A percentile compares a stretch with the other conserved stretches of the same genome.
Conservation (phyloP, 2,888 invertebrate species). For the Ecliptopera silaceata region DNA sequence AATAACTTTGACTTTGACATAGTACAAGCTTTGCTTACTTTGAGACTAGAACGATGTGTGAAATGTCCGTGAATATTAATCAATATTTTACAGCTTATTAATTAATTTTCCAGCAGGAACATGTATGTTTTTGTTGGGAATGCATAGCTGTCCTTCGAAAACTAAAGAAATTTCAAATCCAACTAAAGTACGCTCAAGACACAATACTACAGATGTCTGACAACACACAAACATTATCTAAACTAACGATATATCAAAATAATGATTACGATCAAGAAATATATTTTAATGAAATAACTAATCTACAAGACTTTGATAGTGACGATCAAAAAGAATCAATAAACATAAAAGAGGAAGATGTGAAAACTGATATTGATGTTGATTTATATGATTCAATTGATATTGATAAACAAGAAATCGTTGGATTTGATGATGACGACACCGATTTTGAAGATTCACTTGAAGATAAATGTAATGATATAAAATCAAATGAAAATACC, state of each 20-base stretch:
- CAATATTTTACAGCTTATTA: background rate
- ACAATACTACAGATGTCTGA: constrained; percentile 2
- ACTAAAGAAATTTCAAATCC: constrained; percentile 33
- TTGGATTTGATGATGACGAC: background rate
- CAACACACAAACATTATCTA: constrained; percentile 15
- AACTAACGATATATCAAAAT: constrained; percentile 17
- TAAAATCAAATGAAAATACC: background rate
- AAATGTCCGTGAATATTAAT: too few relatives aligned
- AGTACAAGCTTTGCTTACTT: too few relatives aligned
- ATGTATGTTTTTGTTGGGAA: constrained; percentile 35
- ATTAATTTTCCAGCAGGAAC: constrained; percentile 2
- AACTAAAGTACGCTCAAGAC: constrained; percentile 28
- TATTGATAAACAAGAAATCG: background rate
- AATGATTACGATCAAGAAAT: constrained; percentile 26
- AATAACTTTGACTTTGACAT: too few relatives aligned
- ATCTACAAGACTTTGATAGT: background rate
- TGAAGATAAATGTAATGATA: background rate
- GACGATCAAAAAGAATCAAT: background rate
- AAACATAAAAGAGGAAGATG: background rate
- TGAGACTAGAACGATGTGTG: too few relatives aligned
- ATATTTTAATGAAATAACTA: background rate
- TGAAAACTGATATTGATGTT: background rate
- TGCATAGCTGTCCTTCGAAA: constrained; percentile 34
- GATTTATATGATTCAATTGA: background rate
- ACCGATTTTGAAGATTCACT: background rate